Percentiles rank a stretch among this genome's conserved stretches.
These are phyloP conservation scores for Lycaon pictus DNA, from an alignment of 2,113 vertebrate species.

Conservation along the genomic window DNA sequence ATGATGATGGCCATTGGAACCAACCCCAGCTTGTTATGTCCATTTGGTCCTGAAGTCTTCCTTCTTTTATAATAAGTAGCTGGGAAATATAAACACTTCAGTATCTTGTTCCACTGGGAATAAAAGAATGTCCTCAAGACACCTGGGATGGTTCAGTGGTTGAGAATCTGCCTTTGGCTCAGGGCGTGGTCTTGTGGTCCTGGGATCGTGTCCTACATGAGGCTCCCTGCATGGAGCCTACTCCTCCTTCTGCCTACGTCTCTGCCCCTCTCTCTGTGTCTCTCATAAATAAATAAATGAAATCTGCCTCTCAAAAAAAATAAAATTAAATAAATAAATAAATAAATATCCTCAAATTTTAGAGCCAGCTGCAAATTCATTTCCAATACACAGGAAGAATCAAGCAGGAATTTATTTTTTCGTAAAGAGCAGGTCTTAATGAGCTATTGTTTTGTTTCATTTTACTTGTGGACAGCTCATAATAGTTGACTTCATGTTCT, in stretches of 20 bases:
- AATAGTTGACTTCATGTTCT: not conserved
- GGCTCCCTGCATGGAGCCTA: too few species aligned
- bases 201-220: too few species aligned
- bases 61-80: constrained; percentile 24
- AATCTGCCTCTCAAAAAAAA: too few species aligned
- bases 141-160: too few species aligned
- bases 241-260: too few species aligned
- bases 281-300: too few species aligned
- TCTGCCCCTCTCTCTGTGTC: too few species aligned
- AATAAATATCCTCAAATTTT: not conserved
- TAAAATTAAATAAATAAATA: too few species aligned
- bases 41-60: constrained; percentile 19
- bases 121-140: not conserved
- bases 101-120: not conserved
- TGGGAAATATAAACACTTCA: not conserved
- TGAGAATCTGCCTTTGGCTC: too few species aligned
- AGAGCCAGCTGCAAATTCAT: not conserved
- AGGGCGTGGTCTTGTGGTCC: too few species aligned
- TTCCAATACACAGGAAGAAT: not conserved
- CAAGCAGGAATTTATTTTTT: not conserved
- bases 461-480: not conserved
- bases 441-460: not conserved
- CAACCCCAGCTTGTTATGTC: not conserved
- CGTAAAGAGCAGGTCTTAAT: not conserved
- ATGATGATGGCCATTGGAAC: not conserved